Conservation (phyloP, 1,140 invertebrate genomes). For the Maniola jurtina region DNA sequence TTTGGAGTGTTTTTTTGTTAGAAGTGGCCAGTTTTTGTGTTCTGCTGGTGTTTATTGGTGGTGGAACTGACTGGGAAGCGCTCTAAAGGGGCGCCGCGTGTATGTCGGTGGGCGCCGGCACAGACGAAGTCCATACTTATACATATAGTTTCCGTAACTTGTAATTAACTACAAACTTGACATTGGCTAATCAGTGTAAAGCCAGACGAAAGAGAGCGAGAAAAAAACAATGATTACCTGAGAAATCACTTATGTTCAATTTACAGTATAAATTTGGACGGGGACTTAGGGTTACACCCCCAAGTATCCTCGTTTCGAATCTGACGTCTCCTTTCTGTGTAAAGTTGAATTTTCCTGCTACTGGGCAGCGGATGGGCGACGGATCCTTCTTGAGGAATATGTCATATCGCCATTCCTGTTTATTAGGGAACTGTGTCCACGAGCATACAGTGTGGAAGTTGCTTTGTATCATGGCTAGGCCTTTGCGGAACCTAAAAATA, state of each 20-base stretch:
- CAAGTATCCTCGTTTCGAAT: conserved; percentile 95
- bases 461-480: conserved; percentile 92
- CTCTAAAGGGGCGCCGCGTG: too few relatives aligned
- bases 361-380: conserved; percentile 94
- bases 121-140: too few relatives aligned
- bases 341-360: conserved; percentile 97
- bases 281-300: conserved; percentile 95
- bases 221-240: conserved; percentile 45
- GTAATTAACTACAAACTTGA: too few relatives aligned
- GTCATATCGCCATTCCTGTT: conserved; percentile 92
- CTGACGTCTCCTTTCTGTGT: conserved; percentile 91
- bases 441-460: conserved; percentile 95
- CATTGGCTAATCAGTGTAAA: too few relatives aligned
- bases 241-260: conserved; percentile 96
- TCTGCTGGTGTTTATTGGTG: too few relatives aligned
- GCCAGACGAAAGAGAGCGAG: background rate
- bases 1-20: too few relatives aligned
- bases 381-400: conserved; percentile 94
- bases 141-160: too few relatives aligned
- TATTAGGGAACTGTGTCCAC: conserved; percentile 94
- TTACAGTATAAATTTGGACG: conserved; percentile 96
- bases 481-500: conserved; percentile 87
- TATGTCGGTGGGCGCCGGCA: too few relatives aligned
- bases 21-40: too few relatives aligned
- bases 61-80: too few relatives aligned